Evolutionary conservation across 2,888 invertebrate species (phyloP).

Genomic region (Epistrophe eligans): DNA sequence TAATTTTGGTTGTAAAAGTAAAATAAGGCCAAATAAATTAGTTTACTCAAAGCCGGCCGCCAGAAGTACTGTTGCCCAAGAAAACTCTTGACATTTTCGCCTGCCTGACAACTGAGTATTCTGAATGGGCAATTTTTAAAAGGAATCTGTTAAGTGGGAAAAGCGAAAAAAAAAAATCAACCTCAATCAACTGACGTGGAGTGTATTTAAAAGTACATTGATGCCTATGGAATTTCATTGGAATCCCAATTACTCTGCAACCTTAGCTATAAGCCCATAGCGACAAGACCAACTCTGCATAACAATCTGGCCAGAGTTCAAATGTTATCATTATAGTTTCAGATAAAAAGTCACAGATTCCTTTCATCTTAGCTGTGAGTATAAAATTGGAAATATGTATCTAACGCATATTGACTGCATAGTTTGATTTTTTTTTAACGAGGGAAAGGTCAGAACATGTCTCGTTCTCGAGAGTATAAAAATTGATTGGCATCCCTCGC

Average conservation of each 20-base stretch:
- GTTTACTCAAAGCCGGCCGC: too few relatives aligned
- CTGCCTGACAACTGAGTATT: too few relatives aligned
- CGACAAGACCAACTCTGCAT: slow-evolving; percentile 10
- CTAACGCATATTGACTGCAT: background rate
- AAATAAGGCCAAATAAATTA: too few relatives aligned
- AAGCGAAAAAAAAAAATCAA: background rate
- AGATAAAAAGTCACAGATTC: slow-evolving; percentile 62
- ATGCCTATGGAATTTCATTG: slow-evolving; percentile 30
- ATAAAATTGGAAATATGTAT: slow-evolving; percentile 38
- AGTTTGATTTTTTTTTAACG: slow-evolving; percentile 4
- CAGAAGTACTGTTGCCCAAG: too few relatives aligned
- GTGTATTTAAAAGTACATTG: background rate
- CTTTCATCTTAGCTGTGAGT: background rate
- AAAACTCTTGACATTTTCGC: too few relatives aligned
- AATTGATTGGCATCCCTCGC: slow-evolving; percentile 50
- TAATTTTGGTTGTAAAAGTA: too few relatives aligned
- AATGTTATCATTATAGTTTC: slow-evolving; percentile 65
- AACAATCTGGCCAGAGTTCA: slow-evolving; percentile 62
- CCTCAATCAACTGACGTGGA: background rate
- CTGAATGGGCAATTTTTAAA: too few relatives aligned
- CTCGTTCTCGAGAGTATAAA: slow-evolving; percentile 25
- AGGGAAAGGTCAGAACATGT: slow-evolving; percentile 56
- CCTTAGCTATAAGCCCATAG: slow-evolving; percentile 9
- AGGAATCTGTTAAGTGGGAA: too few relatives aligned
- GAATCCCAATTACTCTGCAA: slow-evolving; percentile 20